phyloP scores from a whole-genome alignment of 2,797 vertebrate genomes.

The Pangasius krempfi region DNA sequence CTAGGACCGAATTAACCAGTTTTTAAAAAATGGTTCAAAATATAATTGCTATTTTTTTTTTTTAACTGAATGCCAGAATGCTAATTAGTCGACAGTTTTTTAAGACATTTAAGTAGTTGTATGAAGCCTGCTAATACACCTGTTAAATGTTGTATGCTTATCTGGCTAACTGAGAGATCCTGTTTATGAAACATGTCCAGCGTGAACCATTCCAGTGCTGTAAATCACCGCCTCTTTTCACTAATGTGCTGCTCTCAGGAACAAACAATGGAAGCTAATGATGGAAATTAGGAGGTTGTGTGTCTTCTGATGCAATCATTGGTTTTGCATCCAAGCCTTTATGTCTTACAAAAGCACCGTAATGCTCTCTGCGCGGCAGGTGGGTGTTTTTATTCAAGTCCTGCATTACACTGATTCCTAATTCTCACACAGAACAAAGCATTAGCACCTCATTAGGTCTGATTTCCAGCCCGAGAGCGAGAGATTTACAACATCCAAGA shows the following conservation, averaged over 20 bases:
- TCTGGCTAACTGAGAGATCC: background rate
- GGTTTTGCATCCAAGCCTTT: background rate
- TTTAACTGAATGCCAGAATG: background rate
- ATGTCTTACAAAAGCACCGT: background rate
- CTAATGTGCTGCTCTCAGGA: background rate
- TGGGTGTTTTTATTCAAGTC: constrained; percentile 23
- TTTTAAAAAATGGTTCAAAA: background rate
- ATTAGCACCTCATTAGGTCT: background rate
- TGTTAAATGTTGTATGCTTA: background rate
- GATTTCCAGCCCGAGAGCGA: background rate
- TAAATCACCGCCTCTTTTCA: background rate
- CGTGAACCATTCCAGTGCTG: background rate
- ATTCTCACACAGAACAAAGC: constrained; percentile 3
- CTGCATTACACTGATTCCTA: constrained; percentile 17
- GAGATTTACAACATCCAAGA: background rate
- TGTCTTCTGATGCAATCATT: background rate
- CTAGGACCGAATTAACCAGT: background rate
- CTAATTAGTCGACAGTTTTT: background rate
- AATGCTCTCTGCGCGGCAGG: constrained; percentile 13
- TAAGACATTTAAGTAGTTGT: background rate
- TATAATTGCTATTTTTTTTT: background rate
- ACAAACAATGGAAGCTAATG: background rate
- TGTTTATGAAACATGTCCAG: background rate
- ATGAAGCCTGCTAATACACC: background rate
- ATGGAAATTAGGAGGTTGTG: background rate